Evolutionary conservation across 2,113 vertebrate genomes (phyloP).

Genomic region (Platichthys stellatus): DNA sequence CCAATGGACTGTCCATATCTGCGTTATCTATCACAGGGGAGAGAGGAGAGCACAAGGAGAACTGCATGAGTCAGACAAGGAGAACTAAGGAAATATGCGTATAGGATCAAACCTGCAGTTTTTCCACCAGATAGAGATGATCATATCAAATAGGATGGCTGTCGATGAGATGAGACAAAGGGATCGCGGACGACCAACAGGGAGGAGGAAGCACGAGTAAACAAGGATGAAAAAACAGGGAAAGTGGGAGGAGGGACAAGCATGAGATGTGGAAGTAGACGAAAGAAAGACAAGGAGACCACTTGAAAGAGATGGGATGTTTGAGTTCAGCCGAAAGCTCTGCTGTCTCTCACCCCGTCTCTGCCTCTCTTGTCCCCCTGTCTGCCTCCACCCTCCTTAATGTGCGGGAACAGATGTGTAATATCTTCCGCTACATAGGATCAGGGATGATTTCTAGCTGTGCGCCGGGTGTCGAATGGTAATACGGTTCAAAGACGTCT

Average conservation of each 20-base stretch:
- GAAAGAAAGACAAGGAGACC: not conserved
- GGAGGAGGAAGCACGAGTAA: not conserved
- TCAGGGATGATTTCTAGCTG: constrained; percentile 41
- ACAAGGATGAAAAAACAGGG: not conserved
- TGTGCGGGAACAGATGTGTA: constrained; percentile 51
- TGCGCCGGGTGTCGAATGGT: constrained; percentile 33
- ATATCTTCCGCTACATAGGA: constrained; percentile 63
- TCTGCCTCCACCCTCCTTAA: constrained; percentile 11
- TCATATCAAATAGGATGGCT: too few relatives aligned
- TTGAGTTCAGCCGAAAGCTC: constrained; percentile 14
- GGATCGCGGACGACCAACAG: not conserved
- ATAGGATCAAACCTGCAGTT: not conserved
- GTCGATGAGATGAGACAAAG: too few relatives aligned
- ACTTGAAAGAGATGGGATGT: constrained; percentile 13
- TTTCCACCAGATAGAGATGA: too few relatives aligned
- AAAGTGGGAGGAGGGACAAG: constrained; percentile 1
- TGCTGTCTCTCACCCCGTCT: constrained; percentile 2
- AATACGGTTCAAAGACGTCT: constrained; percentile 49
- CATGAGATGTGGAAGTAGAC: constrained; percentile 2
- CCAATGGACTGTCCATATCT: constrained; percentile 64
- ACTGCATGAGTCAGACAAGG: not conserved
- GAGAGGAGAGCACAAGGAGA: not conserved
- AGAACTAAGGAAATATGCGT: constrained; percentile 1
- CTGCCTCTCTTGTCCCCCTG: constrained; percentile 19
- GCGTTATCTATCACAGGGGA: constrained; percentile 44